Conservation (phyloP, 2,797 vertebrate genomes). For the Enteromius afrohamiltoni region DNA sequence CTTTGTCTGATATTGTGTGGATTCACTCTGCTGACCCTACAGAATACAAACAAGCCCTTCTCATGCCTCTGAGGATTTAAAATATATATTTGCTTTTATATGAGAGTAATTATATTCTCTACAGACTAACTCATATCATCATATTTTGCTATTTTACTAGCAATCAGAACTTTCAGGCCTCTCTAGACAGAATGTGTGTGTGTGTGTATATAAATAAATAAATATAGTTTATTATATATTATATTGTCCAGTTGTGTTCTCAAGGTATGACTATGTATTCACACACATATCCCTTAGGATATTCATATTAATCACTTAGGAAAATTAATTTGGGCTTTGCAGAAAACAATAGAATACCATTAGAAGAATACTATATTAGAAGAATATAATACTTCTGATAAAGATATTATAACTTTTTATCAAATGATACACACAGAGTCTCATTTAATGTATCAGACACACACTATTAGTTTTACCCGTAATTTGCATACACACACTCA, state of each 20-base stretch:
- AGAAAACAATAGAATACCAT: not conserved
- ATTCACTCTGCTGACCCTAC: slow-evolving; percentile 28
- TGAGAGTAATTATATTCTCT: not conserved
- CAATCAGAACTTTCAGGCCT: not conserved
- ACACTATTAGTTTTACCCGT: not conserved
- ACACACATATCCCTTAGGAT: not conserved
- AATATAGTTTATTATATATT: too few relatives aligned
- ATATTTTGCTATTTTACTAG: not conserved
- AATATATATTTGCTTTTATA: not conserved
- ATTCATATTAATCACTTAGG: not conserved
- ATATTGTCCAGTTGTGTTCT: too few relatives aligned
- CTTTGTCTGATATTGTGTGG: slow-evolving; percentile 7
- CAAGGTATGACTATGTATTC: too few relatives aligned
- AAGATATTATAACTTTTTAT: not conserved
- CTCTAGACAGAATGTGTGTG: not conserved
- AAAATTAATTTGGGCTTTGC: not conserved
- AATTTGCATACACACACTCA: slow-evolving; percentile 2
- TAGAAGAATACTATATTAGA: too few relatives aligned
- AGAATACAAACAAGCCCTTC: not conserved
- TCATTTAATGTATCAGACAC: not conserved
- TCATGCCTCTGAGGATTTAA: not conserved
- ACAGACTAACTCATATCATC: not conserved
- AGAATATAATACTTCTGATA: not conserved
- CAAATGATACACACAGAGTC: not conserved
- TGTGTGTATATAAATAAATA: too few relatives aligned